These are phyloP conservation scores for Schizaphis graminum DNA, from an alignment of 2,888 invertebrate genomes.

Conservation along the genomic window DNA sequence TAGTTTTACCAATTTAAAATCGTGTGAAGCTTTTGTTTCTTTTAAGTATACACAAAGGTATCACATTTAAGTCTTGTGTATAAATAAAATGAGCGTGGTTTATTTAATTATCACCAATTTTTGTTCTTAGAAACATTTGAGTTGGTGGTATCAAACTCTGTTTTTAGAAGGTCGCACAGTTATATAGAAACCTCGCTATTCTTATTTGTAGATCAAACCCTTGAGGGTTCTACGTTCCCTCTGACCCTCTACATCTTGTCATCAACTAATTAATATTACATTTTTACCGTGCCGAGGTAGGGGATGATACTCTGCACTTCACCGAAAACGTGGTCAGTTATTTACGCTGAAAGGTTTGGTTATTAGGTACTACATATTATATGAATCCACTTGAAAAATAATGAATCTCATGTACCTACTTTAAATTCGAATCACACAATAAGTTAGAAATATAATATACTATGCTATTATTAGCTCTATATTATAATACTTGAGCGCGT, in stretches of 20 bases:
- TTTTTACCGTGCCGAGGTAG: background rate
- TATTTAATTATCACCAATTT: background rate
- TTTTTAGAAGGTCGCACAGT: background rate
- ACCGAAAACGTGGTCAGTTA: background rate
- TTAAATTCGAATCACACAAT: background rate
- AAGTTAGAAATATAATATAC: background rate
- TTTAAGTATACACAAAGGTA: background rate
- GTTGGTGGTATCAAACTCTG: background rate
- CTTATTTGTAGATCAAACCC: background rate
- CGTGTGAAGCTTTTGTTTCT: background rate
- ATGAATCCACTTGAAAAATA: background rate
- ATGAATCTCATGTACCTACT: background rate
- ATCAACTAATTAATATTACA: constrained; percentile 1
- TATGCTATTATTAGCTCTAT: background rate
- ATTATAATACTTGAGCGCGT: background rate
- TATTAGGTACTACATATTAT: background rate
- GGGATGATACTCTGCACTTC: background rate
- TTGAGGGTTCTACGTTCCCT: background rate
- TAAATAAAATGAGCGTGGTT: background rate
- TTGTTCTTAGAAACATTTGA: background rate
- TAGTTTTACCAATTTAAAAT: background rate
- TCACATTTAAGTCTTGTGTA: background rate
- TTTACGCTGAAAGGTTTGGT: background rate
- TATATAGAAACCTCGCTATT: background rate
- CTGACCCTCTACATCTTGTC: background rate